Percentiles rank a stretch among this genome's conserved stretches.
phyloP scores from a whole-genome alignment of 2,113 vertebrate species.

The Macrotis lagotis region DNA sequence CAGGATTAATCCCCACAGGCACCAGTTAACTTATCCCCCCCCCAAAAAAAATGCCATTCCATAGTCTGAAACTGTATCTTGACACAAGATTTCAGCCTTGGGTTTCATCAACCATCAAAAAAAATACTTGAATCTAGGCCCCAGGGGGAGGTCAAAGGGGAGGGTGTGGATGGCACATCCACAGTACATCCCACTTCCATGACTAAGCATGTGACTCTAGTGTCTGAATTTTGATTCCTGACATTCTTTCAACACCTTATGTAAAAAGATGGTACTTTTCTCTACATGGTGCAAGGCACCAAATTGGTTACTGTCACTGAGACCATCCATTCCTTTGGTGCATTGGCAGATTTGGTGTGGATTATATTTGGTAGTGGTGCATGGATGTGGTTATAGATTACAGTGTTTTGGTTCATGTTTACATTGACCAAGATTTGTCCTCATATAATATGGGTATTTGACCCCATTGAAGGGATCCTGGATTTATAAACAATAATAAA shows the following conservation, averaged over 20 bases:
- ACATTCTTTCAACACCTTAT: not conserved
- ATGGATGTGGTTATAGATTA: not conserved
- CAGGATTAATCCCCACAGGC: not conserved
- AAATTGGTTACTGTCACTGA: not conserved
- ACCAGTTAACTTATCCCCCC: not conserved
- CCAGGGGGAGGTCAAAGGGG: not conserved
- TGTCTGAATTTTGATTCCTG: not conserved
- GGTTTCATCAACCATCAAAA: not conserved
- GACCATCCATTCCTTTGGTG: not conserved
- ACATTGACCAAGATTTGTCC: not conserved
- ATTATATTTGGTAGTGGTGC: not conserved
- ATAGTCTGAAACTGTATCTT: not conserved
- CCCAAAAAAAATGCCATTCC: not conserved
- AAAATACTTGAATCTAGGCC: not conserved
- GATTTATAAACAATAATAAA: not conserved
- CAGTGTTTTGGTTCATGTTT: not conserved
- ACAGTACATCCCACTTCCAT: not conserved
- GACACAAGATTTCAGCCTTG: not conserved
- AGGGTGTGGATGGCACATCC: not conserved
- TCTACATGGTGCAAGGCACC: not conserved
- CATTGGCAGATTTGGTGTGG: not conserved
- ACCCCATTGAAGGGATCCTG: not conserved
- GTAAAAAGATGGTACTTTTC: not conserved
- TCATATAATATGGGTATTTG: not conserved
- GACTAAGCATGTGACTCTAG: not conserved